These are phyloP conservation scores for Microtus pennsylvanicus DNA, from an alignment of 2,113 vertebrate genomes.

Conservation along the genomic window DNA sequence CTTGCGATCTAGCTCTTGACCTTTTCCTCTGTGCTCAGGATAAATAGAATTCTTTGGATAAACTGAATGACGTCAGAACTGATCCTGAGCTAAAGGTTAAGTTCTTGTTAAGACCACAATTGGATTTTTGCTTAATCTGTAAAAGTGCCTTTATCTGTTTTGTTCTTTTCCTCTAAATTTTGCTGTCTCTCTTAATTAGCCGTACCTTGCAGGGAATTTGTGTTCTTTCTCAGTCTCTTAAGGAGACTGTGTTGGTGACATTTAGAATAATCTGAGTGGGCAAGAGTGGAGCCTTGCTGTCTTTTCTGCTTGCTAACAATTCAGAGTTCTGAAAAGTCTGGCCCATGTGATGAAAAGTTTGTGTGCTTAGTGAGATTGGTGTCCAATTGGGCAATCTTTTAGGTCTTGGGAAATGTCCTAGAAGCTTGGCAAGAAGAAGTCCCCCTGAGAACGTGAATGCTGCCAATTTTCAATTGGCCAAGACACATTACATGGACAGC, in stretches of 20 bases:
- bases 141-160: conserved; percentile 53
- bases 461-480: conserved; percentile 78
- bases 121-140: conserved; percentile 66
- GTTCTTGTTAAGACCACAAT: conserved; percentile 60
- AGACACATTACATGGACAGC: conserved; percentile 74
- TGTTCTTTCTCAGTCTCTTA: conserved; percentile 48
- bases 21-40: conserved; percentile 67
- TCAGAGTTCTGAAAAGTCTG: conserved; percentile 36
- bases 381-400: conserved; percentile 59
- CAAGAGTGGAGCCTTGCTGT: neutral
- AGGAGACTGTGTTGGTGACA: neutral
- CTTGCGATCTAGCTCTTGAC: conserved; percentile 70
- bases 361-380: conserved; percentile 22
- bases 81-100: conserved; percentile 79
- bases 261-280: neutral
- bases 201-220: neutral
- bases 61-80: conserved; percentile 71
- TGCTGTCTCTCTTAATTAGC: conserved; percentile 41
- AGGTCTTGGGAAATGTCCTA: conserved; percentile 72
- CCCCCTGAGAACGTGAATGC: conserved; percentile 61
- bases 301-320: neutral
- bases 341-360: conserved; percentile 52
- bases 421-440: conserved; percentile 72
- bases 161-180: conserved; percentile 57
- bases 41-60: conserved; percentile 78